Evolutionary conservation across 23 tunicate genomes (phyloP).

Genomic region (Trididemnum clinides): DNA sequence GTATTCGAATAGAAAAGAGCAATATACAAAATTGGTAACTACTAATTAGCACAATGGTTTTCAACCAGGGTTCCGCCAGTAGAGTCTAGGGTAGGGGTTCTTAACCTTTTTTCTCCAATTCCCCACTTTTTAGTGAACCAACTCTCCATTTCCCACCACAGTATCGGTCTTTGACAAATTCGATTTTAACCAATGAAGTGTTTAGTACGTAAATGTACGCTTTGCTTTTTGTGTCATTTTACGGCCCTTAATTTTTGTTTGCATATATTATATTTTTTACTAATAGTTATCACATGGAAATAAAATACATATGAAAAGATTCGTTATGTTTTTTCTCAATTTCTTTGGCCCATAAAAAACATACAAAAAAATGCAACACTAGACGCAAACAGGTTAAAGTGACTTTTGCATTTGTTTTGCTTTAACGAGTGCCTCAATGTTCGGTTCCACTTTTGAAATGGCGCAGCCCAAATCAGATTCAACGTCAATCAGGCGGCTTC

Average conservation of each 20-base stretch:
- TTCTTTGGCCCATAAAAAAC: background rate
- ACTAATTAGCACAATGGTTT: too few relatives aligned
- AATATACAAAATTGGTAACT: too few relatives aligned
- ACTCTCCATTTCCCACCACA: slow-evolving; percentile 14
- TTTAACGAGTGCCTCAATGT: slow-evolving; percentile 38
- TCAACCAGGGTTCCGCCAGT: too few relatives aligned
- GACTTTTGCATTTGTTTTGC: slow-evolving; percentile 21
- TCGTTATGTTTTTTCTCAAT: slow-evolving; percentile 9
- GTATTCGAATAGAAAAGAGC: too few relatives aligned
- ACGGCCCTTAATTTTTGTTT: too few relatives aligned
- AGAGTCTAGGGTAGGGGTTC: background rate
- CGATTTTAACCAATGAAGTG: background rate
- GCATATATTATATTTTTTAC: background rate
- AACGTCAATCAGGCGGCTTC: slow-evolving; percentile 16
- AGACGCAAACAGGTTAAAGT: slow-evolving; percentile 7
- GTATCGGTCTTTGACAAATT: slow-evolving; percentile 1
- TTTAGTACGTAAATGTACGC: too few relatives aligned
- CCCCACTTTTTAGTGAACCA: slow-evolving; percentile 1
- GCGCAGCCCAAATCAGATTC: slow-evolving; percentile 29
- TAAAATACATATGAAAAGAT: background rate
- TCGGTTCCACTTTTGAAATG: slow-evolving; percentile 41
- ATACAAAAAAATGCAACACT: background rate
- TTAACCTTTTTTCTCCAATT: background rate
- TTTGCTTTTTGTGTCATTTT: too few relatives aligned
- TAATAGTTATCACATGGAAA: background rate